Evolutionary conservation across 1,140 invertebrate species (phyloP).

Genomic region (Micrasema longulum): DNA sequence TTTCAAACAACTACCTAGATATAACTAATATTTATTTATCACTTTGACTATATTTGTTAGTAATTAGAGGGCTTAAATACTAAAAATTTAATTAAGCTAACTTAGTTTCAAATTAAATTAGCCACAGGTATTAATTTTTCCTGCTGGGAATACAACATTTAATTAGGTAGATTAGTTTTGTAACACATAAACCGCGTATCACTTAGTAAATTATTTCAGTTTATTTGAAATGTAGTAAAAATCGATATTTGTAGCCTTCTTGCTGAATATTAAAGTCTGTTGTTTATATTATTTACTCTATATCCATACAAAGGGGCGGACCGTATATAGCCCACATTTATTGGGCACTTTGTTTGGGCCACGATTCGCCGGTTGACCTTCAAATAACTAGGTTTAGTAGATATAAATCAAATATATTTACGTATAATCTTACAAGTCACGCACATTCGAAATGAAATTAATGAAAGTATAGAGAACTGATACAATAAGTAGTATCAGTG

Average conservation of each 20-base stretch:
- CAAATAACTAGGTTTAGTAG: slow-evolving; percentile 17
- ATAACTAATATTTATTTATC: too few species aligned
- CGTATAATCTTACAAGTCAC: not conserved
- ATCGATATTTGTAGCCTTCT: not conserved
- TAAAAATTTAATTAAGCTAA: too few species aligned
- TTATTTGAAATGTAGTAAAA: not conserved
- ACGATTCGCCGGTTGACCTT: slow-evolving; percentile 22
- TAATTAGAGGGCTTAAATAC: too few species aligned
- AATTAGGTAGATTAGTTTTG: not conserved
- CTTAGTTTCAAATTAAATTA: too few species aligned
- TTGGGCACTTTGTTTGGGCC: not conserved
- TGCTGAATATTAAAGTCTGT: not conserved
- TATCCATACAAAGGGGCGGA: not conserved
- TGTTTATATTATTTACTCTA: not conserved
- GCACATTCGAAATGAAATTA: slow-evolving; percentile 11
- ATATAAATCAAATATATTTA: not conserved
- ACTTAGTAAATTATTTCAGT: not conserved
- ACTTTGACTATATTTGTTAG: too few species aligned
- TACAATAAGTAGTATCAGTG: not conserved
- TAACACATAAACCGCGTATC: not conserved
- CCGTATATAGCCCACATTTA: not conserved
- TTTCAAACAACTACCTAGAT: too few species aligned
- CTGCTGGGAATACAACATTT: too few species aligned
- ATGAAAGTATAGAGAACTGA: not conserved
- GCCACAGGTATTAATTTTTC: too few species aligned